Conservation (phyloP, 2,797 vertebrate species). For the Halcyon chelicuti region DNA sequence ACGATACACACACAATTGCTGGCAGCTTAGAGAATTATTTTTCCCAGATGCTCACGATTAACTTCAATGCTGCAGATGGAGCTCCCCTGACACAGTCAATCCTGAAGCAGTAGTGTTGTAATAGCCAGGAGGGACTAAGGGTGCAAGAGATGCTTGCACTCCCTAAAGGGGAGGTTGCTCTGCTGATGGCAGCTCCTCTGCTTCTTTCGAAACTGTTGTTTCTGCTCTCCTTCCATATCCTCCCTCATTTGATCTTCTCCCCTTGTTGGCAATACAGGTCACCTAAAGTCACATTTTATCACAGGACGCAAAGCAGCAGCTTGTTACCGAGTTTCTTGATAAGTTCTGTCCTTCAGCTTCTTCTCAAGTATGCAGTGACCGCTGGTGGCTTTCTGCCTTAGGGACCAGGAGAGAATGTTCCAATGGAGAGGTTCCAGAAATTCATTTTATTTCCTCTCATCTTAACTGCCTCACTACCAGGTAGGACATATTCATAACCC, state of each 20-base stretch:
- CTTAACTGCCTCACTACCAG: conserved; percentile 39
- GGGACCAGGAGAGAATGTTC: conserved; percentile 43
- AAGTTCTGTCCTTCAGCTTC: neutral
- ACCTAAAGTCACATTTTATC: neutral
- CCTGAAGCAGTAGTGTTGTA: neutral
- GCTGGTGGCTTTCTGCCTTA: conserved; percentile 20
- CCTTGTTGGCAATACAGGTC: neutral
- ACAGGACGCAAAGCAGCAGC: neutral
- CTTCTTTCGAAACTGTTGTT: neutral
- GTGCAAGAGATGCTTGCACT: rapidly evolving
- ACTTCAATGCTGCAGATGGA: neutral
- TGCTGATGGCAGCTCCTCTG: neutral
- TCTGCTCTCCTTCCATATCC: neutral
- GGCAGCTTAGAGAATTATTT: neutral
- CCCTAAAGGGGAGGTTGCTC: neutral
- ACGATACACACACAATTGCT: neutral
- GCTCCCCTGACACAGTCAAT: neutral
- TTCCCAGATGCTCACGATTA: neutral
- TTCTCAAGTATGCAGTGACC: neutral
- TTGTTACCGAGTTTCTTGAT: neutral
- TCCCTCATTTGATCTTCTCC: neutral
- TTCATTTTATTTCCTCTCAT: conserved; percentile 21
- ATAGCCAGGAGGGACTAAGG: neutral
- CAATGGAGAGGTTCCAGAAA: conserved; percentile 63
- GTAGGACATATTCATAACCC: neutral